Percentiles rank a stretch among this genome's conserved stretches.
Evolutionary conservation across 2,888 invertebrate species (phyloP).

Genomic region (Eupithecia abbreviata): DNA sequence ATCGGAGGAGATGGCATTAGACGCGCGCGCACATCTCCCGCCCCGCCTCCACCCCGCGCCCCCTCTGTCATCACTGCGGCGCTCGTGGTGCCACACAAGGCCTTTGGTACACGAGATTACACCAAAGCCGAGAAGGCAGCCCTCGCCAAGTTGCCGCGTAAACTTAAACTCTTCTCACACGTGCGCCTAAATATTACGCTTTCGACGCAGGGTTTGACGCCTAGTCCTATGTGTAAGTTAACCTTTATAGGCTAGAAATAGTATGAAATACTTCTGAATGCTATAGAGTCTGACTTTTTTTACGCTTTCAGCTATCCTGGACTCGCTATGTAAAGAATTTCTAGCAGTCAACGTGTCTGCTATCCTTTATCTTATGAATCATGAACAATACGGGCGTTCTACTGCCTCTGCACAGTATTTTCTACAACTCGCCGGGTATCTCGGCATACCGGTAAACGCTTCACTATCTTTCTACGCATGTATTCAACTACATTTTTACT

Average conservation of each 20-base stretch:
- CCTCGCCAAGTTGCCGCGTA: slow-evolving; percentile 86
- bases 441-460: slow-evolving; percentile 92
- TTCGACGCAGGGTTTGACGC: slow-evolving; percentile 89
- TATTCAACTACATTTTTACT: slow-evolving; percentile 17
- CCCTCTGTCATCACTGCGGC: slow-evolving; percentile 86
- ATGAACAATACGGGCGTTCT: slow-evolving; percentile 96
- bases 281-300: slow-evolving; percentile 51
- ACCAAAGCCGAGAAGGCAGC: slow-evolving; percentile 88
- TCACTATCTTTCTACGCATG: slow-evolving; percentile 46
- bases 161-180: slow-evolving; percentile 87
- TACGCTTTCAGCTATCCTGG: slow-evolving; percentile 90
- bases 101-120: slow-evolving; percentile 89
- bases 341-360: slow-evolving; percentile 94
- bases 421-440: slow-evolving; percentile 95
- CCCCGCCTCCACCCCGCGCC: slow-evolving; percentile 73
- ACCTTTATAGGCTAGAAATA: slow-evolving; percentile 4
- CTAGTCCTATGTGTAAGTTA: slow-evolving; percentile 89
- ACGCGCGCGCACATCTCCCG: slow-evolving; percentile 75
- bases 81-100: slow-evolving; percentile 90
- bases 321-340: slow-evolving; percentile 94
- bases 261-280: slow-evolving; percentile 40
- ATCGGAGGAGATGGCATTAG: slow-evolving; percentile 69
- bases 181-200: slow-evolving; percentile 88
- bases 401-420: slow-evolving; percentile 97
- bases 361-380: slow-evolving; percentile 97